phyloP scores from a whole-genome alignment of 2,797 vertebrate genomes.

The Tenualosa ilisha region DNA sequence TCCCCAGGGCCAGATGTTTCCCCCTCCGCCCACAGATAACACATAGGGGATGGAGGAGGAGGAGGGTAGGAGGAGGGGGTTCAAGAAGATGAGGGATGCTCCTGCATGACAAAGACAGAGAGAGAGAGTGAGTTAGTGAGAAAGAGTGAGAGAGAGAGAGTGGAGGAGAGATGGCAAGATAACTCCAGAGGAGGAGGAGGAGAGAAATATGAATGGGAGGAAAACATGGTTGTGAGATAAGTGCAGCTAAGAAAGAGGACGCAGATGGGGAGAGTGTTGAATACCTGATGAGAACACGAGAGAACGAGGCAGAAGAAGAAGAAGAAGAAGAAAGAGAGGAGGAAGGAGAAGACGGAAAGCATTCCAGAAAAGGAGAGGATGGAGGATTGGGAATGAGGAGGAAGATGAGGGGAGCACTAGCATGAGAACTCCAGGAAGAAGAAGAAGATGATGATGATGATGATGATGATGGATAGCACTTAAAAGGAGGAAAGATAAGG shows the following conservation, averaged over 20 bases:
- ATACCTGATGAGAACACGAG: too few relatives aligned
- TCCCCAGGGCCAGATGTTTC: background rate
- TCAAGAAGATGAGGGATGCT: background rate
- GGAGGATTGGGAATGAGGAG: background rate
- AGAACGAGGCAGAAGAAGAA: background rate
- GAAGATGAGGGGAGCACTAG: background rate
- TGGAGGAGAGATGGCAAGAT: background rate
- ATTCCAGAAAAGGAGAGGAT: background rate
- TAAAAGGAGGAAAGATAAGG: background rate
- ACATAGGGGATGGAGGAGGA: background rate
- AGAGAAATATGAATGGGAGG: background rate
- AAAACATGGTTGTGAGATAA: background rate
- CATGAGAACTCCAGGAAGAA: background rate
- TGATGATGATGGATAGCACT: too few relatives aligned
- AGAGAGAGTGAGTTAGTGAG: background rate
- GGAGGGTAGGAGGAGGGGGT: background rate
- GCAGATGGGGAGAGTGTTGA: too few relatives aligned
- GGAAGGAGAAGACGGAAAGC: too few relatives aligned
- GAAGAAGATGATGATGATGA: too few relatives aligned
- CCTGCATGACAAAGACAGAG: background rate
- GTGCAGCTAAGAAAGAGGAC: too few relatives aligned
- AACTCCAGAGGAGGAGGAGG: background rate
- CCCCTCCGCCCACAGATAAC: background rate
- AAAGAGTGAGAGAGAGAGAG: background rate
- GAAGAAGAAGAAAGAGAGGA: background rate